A percentile compares a stretch with the other conserved stretches of the same genome.
These are phyloP conservation scores for Lonchura striata DNA, from an alignment of 2,113 vertebrate genomes.

Conservation along the genomic window DNA sequence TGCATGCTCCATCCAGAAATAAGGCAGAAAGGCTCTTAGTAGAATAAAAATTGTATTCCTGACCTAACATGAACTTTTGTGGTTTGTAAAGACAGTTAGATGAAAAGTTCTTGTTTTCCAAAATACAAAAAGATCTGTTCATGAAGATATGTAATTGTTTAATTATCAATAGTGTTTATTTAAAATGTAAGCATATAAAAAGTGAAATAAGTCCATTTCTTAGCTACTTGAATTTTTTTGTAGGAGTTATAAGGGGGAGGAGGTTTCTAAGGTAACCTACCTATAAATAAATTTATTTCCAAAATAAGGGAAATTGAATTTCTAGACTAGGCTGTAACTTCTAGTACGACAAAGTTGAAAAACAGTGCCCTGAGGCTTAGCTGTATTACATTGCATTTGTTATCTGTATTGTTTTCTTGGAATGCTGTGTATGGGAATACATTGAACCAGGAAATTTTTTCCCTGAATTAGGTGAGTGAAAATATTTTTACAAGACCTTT, in stretches of 20 bases:
- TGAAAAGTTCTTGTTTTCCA: constrained; percentile 13
- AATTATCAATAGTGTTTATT: neutral
- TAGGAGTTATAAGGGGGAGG: neutral
- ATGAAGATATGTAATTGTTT: neutral
- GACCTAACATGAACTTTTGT: neutral
- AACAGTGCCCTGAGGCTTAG: neutral
- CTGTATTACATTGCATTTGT: neutral
- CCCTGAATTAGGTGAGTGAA: neutral
- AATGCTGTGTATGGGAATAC: neutral
- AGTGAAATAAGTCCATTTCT: neutral
- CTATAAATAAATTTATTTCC: constrained; percentile 30
- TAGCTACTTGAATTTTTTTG: neutral
- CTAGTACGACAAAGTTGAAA: neutral
- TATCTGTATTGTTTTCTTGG: neutral
- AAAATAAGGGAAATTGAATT: constrained; percentile 8
- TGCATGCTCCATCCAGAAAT: neutral
- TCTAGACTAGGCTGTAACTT: neutral
- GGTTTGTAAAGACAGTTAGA: constrained; percentile 1
- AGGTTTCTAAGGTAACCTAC: constrained; percentile 35
- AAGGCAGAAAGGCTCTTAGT: neutral
- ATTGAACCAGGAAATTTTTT: neutral
- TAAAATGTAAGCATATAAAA: neutral
- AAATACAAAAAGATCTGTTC: neutral
- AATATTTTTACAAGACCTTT: neutral
- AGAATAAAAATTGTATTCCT: constrained; percentile 3